Conservation (phyloP, 2,888 invertebrate genomes). For the Pterostichus niger region DNA sequence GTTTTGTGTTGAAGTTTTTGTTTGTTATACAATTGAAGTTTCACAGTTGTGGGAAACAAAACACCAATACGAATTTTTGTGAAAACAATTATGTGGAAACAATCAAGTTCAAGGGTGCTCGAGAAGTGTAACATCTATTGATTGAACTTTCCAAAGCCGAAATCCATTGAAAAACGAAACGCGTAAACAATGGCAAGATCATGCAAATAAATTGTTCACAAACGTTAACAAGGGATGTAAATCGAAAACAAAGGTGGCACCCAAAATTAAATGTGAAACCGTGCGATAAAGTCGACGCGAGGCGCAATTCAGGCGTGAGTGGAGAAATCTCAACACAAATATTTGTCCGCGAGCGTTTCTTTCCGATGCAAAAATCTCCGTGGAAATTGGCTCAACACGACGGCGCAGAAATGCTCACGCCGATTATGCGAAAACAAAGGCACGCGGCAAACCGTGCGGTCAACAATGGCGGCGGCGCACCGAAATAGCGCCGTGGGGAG, state of each 20-base stretch:
- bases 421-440: conserved; percentile 63
- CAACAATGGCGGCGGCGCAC: conserved; percentile 56
- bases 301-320: too few species aligned
- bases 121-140: conserved; percentile 33
- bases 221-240: conserved; percentile 24
- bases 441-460: conserved; percentile 53
- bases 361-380: conserved; percentile 46
- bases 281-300: conserved; percentile 3
- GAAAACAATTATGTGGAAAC: background rate
- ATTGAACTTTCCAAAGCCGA: conserved; percentile 13
- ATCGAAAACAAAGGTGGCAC: conserved; percentile 30
- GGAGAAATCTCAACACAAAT: conserved; percentile 28
- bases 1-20: conserved; percentile 1
- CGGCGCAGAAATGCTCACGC: conserved; percentile 25
- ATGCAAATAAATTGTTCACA: conserved; percentile 20
- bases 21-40: conserved; percentile 10
- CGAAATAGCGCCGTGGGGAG: conserved; percentile 29
- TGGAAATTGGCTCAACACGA: conserved; percentile 40
- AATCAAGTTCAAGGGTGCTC: conserved; percentile 23
- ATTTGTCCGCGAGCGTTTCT: conserved; percentile 15
- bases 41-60: conserved; percentile 1
- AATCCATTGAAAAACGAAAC: background rate
- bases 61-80: background rate
- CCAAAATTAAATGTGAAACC: conserved; percentile 41
- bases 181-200: conserved; percentile 2